phyloP scores from a whole-genome alignment of 2,888 invertebrate species.

The Lithophane socia region DNA sequence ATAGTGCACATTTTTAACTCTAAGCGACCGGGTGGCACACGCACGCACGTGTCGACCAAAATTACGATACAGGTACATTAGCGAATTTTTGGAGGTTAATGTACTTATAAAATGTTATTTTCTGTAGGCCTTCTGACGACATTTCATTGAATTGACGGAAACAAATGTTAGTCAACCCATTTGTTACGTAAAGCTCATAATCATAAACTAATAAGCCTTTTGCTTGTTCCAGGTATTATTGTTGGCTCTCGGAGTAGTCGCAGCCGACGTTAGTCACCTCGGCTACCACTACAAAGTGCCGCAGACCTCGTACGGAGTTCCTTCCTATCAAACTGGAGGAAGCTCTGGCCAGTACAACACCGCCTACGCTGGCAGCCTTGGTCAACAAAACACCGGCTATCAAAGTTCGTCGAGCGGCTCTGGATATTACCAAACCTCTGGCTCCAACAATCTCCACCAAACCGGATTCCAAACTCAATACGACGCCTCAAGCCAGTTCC shows the following conservation, averaged over 20 bases:
- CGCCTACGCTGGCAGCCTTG: conserved; percentile 49
- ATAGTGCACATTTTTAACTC: not conserved
- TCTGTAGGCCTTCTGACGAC: not conserved
- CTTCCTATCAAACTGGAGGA: conserved; percentile 75
- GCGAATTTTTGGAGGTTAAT: too few species aligned
- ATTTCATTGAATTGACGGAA: not conserved
- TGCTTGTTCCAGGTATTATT: conserved; percentile 79
- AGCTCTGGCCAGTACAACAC: conserved; percentile 69
- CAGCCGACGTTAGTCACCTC: conserved; percentile 78
- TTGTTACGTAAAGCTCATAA: conserved; percentile 25
- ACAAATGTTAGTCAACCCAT: too few species aligned
- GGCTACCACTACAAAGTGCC: conserved; percentile 86
- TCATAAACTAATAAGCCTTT: conserved; percentile 50
- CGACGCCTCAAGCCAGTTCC: conserved; percentile 68
- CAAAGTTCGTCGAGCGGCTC: conserved; percentile 27
- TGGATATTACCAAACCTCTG: conserved; percentile 46
- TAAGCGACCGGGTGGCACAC: too few species aligned
- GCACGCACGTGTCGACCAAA: too few species aligned
- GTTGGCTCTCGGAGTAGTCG: conserved; percentile 75
- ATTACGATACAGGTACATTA: too few species aligned
- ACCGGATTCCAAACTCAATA: conserved; percentile 61
- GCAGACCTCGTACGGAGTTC: conserved; percentile 83
- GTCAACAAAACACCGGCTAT: conserved; percentile 28
- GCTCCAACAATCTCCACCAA: conserved; percentile 27
- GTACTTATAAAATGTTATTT: not conserved